Evolutionary conservation across 2,888 invertebrate species (phyloP).

Genomic region (Oxystoma pomonae): DNA sequence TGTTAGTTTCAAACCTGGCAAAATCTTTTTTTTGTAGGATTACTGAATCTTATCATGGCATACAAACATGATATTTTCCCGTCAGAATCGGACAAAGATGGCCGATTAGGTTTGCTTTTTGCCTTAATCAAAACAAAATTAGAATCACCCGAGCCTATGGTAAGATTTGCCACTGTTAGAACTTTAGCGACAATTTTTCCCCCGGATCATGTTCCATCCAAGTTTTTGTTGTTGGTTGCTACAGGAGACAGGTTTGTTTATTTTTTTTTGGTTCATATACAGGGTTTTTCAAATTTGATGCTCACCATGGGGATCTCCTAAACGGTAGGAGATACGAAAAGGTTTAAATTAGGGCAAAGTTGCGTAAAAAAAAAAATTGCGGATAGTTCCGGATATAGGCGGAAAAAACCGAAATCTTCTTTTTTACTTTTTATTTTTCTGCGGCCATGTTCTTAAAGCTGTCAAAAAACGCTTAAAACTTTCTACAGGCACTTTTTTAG

Average conservation of each 20-base stretch:
- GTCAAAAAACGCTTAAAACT: too few relatives aligned
- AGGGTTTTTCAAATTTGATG: too few relatives aligned
- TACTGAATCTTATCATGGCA: constrained; percentile 41
- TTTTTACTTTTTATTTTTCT: too few relatives aligned
- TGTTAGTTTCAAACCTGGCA: too few relatives aligned
- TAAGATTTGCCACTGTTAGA: constrained; percentile 77
- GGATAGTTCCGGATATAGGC: too few relatives aligned
- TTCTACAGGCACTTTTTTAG: too few relatives aligned
- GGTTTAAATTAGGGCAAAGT: too few relatives aligned
- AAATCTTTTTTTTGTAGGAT: constrained; percentile 25
- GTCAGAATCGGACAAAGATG: constrained; percentile 41
- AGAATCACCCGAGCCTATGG: constrained; percentile 71
- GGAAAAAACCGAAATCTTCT: too few relatives aligned
- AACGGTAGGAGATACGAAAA: too few relatives aligned
- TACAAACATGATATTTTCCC: constrained; percentile 42
- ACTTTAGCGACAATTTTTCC: constrained; percentile 81
- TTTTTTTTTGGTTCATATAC: constrained; percentile 21
- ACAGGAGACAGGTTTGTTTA: constrained; percentile 80
- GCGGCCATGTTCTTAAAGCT: too few relatives aligned
- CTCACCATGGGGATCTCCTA: too few relatives aligned
- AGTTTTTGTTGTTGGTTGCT: constrained; percentile 76
- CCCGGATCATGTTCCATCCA: constrained; percentile 73
- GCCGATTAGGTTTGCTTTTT: constrained; percentile 42
- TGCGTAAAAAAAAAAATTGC: too few relatives aligned
- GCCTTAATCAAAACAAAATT: constrained; percentile 71